Evolutionary conservation across 1,140 invertebrate genomes (phyloP), one percentile per base, ranked within the genome.

Genomic region (Drosophila lacertosa): DNA sequence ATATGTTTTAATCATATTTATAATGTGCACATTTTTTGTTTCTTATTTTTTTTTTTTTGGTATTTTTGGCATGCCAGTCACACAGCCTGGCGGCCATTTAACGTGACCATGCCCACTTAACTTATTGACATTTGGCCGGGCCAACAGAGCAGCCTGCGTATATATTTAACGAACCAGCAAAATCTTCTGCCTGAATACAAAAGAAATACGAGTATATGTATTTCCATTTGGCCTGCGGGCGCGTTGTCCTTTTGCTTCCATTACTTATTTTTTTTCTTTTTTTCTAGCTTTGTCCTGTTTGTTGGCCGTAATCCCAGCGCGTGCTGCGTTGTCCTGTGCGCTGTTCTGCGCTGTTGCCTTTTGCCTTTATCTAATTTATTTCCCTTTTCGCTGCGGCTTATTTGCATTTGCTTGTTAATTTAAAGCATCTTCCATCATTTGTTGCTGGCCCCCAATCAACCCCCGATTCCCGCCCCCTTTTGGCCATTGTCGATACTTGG

Each of bases 1-100:
- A 86, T 71, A 86, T 88, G 82, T 89, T 86, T 86, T 86, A 86
- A 86, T 88, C 82, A 88, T 88, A 88, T 88, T 88, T 88, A 78
- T 88, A 54, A 74, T 24, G 15, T 10, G 29, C 29, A 73, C 79
- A 53, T 51, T 83, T 63, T 15, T 18, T n/a, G 4, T 2, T 5
- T 11, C 0, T 10, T 10, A 0, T 39, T 39, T 20, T 13, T 11
- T 11, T n/a, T n/a, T 18, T 44, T 44, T 4, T 22, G 20, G 10
- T 11, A 20, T 20, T 45, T 57, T 57, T 63, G 40, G 39, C 15
- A 73, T 76, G 63, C 69, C 39, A 58, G 63, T 55, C 73, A 76
- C 71, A 74, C 65, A 74, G 29, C 7, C 16, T 33, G 51, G 47
- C 51, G 58, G 67, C 26, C 51, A 55, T 58, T 73, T 54, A 63